These are phyloP conservation scores for Sorex maritimensis DNA, from an alignment of 2,797 vertebrate genomes.

Conservation along the genomic window DNA sequence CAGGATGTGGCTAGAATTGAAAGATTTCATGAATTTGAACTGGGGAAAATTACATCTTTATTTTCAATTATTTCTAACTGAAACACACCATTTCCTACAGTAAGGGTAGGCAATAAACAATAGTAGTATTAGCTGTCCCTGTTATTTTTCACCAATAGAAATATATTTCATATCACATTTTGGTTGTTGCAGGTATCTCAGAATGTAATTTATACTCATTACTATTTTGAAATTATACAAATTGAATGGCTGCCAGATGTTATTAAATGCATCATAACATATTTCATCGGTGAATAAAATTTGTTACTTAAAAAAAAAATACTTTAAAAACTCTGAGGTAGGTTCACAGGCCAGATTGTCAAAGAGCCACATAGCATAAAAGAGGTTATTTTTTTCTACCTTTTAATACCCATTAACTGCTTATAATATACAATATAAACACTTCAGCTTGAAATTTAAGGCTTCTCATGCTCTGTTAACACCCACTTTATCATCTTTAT, in stretches of 20 bases:
- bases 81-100: conserved; percentile 62
- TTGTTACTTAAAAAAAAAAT: conserved; percentile 42
- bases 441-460: conserved; percentile 55
- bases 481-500: conserved; percentile 71
- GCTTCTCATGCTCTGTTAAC: conserved; percentile 55
- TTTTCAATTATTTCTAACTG: conserved; percentile 60
- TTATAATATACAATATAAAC: conserved; percentile 58
- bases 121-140: neutral
- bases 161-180: conserved; percentile 52
- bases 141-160: conserved; percentile 29
- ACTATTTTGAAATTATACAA: conserved; percentile 71
- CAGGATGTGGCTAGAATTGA: conserved; percentile 52
- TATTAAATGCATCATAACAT: conserved; percentile 25
- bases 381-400: conserved; percentile 37
- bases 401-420: conserved; percentile 43
- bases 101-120: conserved; percentile 32
- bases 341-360: neutral
- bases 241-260: conserved; percentile 35
- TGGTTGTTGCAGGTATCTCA: conserved; percentile 38
- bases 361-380: conserved; percentile 48
- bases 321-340: conserved; percentile 57
- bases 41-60: neutral
- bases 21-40: neutral
- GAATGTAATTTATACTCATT: conserved; percentile 60
- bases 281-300: neutral